Evolutionary conservation across 1,140 invertebrate genomes (phyloP).

Genomic region (Adoxophyes honmai): DNA sequence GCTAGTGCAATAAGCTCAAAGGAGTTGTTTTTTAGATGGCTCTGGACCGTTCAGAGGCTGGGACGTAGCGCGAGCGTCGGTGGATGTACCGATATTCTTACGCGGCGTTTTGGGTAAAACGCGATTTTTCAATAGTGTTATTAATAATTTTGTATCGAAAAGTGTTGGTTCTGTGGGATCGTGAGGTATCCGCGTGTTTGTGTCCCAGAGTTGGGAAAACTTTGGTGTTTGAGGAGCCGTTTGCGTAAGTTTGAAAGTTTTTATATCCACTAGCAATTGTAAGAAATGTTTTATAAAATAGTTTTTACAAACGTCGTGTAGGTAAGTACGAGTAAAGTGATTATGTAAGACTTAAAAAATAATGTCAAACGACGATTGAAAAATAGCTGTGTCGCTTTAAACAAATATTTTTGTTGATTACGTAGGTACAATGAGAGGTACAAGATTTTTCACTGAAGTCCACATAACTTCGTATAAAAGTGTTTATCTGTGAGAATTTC

Average conservation of each 20-base stretch:
- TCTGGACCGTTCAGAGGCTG: slow-evolving; percentile 46
- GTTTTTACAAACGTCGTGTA: too few relatives aligned
- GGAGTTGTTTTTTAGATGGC: slow-evolving; percentile 71
- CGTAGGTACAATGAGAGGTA: too few relatives aligned
- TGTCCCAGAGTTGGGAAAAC: slow-evolving; percentile 1
- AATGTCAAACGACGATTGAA: too few relatives aligned
- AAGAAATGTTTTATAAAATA: too few relatives aligned
- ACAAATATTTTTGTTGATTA: too few relatives aligned
- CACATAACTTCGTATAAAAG: too few relatives aligned
- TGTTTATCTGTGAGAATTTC: too few relatives aligned
- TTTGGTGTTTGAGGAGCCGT: slow-evolving; percentile 3
- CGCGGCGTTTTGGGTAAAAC: slow-evolving; percentile 18
- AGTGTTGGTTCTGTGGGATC: slow-evolving; percentile 47
- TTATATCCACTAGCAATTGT: too few relatives aligned
- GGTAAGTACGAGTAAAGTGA: too few relatives aligned
- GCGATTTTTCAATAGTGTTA: slow-evolving; percentile 27
- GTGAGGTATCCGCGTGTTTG: slow-evolving; percentile 9
- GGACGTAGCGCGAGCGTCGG: slow-evolving; percentile 40
- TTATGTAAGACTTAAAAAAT: too few relatives aligned
- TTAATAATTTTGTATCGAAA: slow-evolving; percentile 34
- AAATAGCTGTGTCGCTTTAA: too few relatives aligned
- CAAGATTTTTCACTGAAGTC: too few relatives aligned
- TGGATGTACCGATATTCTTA: slow-evolving; percentile 29
- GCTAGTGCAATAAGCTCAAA: slow-evolving; percentile 66
- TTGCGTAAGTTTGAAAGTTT: slow-evolving; percentile 5